phyloP scores from a whole-genome alignment of 37 sponge, comb jelly and placozoan species.

The Cliona cf. orientalis region DNA sequence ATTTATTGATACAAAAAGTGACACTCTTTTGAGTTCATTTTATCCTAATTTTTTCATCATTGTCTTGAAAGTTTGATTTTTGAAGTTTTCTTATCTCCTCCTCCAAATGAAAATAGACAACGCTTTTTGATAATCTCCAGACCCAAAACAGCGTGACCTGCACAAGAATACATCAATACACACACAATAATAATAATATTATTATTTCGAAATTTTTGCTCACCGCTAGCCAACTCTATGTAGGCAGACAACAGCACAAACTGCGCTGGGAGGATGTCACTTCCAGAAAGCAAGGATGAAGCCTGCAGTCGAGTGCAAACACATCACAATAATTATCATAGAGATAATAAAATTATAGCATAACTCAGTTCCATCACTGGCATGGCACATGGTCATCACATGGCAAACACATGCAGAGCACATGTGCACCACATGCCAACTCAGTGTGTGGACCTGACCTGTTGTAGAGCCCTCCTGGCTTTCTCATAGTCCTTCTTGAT shows the following conservation, averaged over 20 bases:
- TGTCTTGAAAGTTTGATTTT: too few species aligned
- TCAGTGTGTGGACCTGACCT: conserved; percentile 21
- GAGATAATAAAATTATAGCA: too few species aligned
- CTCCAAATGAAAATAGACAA: too few species aligned
- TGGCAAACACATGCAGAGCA: conserved; percentile 1
- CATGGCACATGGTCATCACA: neutral
- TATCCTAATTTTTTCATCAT: too few species aligned
- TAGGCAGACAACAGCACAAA: conserved; percentile 87
- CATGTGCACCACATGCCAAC: neutral
- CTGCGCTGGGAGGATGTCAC: conserved; percentile 57
- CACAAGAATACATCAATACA: too few species aligned
- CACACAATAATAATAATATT: too few species aligned
- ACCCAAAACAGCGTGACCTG: too few species aligned
- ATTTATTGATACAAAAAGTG: too few species aligned
- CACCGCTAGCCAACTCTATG: conserved; percentile 89
- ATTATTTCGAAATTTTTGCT: neutral
- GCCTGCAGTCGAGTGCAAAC: conserved; percentile 23
- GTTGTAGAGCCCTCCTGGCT: conserved; percentile 71
- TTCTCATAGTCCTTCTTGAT: conserved; percentile 69
- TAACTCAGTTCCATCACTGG: too few species aligned
- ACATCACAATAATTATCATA: conserved; percentile 1
- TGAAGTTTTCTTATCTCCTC: too few species aligned
- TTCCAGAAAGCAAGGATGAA: conserved; percentile 25
- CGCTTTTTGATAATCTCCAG: too few species aligned
- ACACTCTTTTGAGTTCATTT: too few species aligned